These are phyloP conservation scores for Varanus salvator DNA, from an alignment of 2,113 vertebrate species.

Conservation along the genomic window DNA sequence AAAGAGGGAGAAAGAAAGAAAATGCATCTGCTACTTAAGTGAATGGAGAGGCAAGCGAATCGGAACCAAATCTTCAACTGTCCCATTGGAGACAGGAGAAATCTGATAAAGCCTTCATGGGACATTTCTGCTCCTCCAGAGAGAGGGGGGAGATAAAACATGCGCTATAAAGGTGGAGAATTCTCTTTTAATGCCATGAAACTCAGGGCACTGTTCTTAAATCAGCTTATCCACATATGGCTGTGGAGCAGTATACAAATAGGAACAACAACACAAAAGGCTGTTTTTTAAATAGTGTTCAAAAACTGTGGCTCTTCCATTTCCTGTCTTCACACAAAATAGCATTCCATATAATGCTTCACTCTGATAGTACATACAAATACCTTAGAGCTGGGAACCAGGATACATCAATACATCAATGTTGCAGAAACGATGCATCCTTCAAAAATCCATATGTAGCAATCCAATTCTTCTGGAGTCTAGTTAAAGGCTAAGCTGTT, in stretches of 20 bases:
- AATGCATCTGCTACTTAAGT: constrained; percentile 75
- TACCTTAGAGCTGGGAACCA: not conserved
- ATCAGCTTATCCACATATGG: constrained; percentile 8
- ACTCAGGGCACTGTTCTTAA: constrained; percentile 64
- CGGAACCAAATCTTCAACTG: constrained; percentile 71
- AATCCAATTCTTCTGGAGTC: not conserved
- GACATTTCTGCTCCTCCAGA: constrained; percentile 72
- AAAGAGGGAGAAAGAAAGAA: not conserved
- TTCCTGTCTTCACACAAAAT: constrained; percentile 2
- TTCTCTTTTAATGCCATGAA: constrained; percentile 75
- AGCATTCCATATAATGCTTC: not conserved
- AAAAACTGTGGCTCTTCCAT: not conserved
- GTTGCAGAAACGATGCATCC: not conserved
- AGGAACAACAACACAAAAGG: too few relatives aligned
- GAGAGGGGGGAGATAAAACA: constrained; percentile 65
- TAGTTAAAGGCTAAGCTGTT: not conserved
- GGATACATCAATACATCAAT: not conserved
- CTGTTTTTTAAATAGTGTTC: too few relatives aligned
- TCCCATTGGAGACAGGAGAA: constrained; percentile 62
- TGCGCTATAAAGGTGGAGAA: constrained; percentile 68
- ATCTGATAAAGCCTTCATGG: constrained; percentile 68
- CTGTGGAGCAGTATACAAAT: too few relatives aligned
- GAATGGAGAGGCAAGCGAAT: constrained; percentile 75
- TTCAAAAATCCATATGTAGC: not conserved
- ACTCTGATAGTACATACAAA: not conserved